phyloP scores from a whole-genome alignment of 2,888 invertebrate genomes.

The Drosophila diplacantha region DNA sequence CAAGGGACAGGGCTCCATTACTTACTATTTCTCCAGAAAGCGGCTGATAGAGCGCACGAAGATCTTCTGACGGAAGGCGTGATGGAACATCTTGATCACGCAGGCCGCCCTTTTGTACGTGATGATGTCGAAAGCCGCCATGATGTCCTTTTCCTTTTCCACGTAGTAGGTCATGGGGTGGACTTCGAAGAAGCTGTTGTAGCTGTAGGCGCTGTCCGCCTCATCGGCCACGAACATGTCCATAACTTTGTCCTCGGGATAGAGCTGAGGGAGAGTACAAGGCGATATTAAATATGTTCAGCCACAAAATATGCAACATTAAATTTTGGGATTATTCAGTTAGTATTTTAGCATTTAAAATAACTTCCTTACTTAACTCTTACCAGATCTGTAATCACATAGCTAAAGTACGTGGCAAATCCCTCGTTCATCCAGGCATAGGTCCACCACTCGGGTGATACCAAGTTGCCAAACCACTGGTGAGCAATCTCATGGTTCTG shows the following conservation, averaged over 20 bases:
- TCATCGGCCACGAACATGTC: conserved; percentile 80
- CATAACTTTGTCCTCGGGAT: conserved; percentile 82
- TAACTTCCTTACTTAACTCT: not conserved
- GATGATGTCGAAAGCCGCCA: conserved; percentile 80
- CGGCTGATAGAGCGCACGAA: conserved; percentile 68
- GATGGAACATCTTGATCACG: conserved; percentile 76
- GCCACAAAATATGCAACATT: conserved; percentile 2
- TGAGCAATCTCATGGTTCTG: conserved; percentile 83
- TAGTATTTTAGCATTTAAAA: not conserved
- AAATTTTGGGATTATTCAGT: not conserved
- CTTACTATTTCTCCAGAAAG: conserved; percentile 75
- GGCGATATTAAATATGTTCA: not conserved
- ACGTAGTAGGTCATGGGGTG: conserved; percentile 74
- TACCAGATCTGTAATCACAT: conserved; percentile 74
- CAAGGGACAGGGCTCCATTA: conserved; percentile 36
- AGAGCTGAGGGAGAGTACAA: conserved; percentile 78
- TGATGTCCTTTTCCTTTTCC: conserved; percentile 71
- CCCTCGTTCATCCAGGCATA: conserved; percentile 87
- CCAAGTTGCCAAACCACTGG: conserved; percentile 89
- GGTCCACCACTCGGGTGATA: conserved; percentile 85
- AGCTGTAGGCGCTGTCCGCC: conserved; percentile 66
- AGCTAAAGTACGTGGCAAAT: conserved; percentile 80
- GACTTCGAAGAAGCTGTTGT: conserved; percentile 63
- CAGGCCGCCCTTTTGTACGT: conserved; percentile 81
- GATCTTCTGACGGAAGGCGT: conserved; percentile 72